These are phyloP conservation scores for Cryptosula pallasiana DNA, from an alignment of 2,888 invertebrate genomes.

Conservation along the genomic window DNA sequence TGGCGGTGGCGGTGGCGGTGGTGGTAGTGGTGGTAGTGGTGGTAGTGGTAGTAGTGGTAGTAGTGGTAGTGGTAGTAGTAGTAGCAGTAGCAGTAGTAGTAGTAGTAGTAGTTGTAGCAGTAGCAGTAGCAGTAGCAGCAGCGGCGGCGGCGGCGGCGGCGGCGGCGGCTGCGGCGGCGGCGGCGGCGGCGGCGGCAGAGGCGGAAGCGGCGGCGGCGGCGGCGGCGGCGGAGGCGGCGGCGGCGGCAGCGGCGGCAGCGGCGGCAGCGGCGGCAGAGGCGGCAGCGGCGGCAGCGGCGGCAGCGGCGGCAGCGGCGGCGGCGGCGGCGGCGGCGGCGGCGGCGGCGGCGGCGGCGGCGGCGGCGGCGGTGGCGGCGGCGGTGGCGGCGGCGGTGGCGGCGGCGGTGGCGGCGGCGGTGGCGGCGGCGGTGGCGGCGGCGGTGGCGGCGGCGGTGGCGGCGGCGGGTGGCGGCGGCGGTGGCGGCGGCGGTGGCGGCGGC, in stretches of 20 bases:
- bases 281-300: too few species aligned
- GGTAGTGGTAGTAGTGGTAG: neutral
- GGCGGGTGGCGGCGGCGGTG: too few species aligned
- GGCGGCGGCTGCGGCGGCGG: too few species aligned
- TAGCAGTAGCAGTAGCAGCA: slow-evolving; percentile 9
- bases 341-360: neutral
- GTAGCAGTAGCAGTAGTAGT: slow-evolving; percentile 14
- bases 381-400: neutral
- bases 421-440: neutral
- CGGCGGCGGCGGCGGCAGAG: too few species aligned
- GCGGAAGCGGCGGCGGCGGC: too few species aligned
- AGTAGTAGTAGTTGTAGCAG: slow-evolving; percentile 5
- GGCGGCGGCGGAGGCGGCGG: too few species aligned
- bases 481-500: neutral
- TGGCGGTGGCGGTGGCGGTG: slow-evolving; percentile 1
- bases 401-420: neutral
- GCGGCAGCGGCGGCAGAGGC: too few species aligned
- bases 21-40: neutral
- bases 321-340: neutral
- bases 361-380: neutral
- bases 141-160: neutral
- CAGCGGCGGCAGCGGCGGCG: neutral
- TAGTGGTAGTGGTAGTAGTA: neutral
- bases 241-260: too few species aligned
- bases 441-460: neutral